phyloP scores from a whole-genome alignment of 2,888 invertebrate genomes.

The Epistrophella euchroma region DNA sequence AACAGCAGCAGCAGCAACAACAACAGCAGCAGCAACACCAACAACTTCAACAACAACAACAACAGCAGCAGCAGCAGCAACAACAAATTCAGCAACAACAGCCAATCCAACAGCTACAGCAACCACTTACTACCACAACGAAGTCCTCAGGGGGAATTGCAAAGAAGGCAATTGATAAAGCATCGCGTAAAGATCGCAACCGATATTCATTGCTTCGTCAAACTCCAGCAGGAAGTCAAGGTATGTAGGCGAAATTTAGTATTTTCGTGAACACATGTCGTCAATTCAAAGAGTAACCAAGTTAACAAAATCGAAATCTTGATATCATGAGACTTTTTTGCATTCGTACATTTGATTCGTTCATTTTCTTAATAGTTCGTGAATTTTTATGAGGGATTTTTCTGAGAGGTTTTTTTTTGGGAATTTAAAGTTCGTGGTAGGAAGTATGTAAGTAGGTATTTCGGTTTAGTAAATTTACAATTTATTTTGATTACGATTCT shows the following conservation, averaged over 20 bases:
- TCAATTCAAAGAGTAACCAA: too few species aligned
- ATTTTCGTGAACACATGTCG: neutral
- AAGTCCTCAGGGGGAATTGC: constrained; percentile 82
- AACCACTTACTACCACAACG: constrained; percentile 76
- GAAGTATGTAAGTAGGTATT: too few species aligned
- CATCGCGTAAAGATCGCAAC: constrained; percentile 83
- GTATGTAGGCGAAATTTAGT: constrained; percentile 76
- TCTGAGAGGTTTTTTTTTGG: too few species aligned
- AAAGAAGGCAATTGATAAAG: constrained; percentile 83
- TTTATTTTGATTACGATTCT: too few species aligned
- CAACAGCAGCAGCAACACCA: constrained; percentile 72
- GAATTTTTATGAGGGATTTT: too few species aligned
- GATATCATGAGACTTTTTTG: too few species aligned
- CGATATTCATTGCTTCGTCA: constrained; percentile 82
- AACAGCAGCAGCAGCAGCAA: constrained; percentile 77
- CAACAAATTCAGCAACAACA: constrained; percentile 74
- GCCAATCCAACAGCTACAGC: constrained; percentile 57
- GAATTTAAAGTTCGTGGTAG: too few species aligned
- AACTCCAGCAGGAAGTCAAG: constrained; percentile 83
- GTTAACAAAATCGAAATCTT: too few species aligned
- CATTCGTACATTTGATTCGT: too few species aligned
- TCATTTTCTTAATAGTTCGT: too few species aligned
- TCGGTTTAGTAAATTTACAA: too few species aligned
- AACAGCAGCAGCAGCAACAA: constrained; percentile 74
- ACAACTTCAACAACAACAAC: constrained; percentile 76